These are phyloP conservation scores for Pardalotus punctatus DNA, from an alignment of 2,113 vertebrate species.

Conservation along the genomic window DNA sequence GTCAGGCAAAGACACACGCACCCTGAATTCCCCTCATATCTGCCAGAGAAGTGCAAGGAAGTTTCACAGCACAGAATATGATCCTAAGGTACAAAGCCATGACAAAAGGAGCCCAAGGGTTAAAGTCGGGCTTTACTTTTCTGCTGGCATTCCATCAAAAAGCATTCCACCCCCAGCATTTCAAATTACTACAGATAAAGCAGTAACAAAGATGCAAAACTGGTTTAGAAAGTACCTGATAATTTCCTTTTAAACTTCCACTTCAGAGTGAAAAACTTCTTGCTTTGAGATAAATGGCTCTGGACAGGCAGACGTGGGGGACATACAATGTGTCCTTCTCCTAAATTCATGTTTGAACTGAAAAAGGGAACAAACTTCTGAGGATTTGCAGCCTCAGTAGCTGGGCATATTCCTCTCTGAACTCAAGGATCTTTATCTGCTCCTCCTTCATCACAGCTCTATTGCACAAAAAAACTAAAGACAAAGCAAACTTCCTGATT, in stretches of 20 bases:
- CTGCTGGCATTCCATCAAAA: not conserved
- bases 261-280: not conserved
- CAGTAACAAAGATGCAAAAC: slow-evolving; percentile 10
- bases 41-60: not conserved
- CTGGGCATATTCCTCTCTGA: not conserved
- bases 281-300: slow-evolving; percentile 19
- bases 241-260: slow-evolving; percentile 16
- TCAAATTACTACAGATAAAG: slow-evolving; percentile 15
- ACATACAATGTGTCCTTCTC: not conserved
- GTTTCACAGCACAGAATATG: not conserved
- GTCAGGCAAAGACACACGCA: not conserved
- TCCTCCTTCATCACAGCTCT: not conserved
- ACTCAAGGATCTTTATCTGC: not conserved
- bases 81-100: not conserved
- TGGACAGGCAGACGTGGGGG: not conserved
- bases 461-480: not conserved
- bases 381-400: not conserved
- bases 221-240: slow-evolving; percentile 20
- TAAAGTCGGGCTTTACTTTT: not conserved
- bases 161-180: not conserved
- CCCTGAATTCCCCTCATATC: not conserved
- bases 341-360: not conserved
- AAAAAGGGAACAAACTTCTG: slow-evolving; percentile 2
- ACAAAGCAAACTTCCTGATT: not conserved
- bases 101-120: not conserved